These are phyloP conservation scores for Limenitis camilla DNA, from an alignment of 2,888 invertebrate species.

Conservation along the genomic window DNA sequence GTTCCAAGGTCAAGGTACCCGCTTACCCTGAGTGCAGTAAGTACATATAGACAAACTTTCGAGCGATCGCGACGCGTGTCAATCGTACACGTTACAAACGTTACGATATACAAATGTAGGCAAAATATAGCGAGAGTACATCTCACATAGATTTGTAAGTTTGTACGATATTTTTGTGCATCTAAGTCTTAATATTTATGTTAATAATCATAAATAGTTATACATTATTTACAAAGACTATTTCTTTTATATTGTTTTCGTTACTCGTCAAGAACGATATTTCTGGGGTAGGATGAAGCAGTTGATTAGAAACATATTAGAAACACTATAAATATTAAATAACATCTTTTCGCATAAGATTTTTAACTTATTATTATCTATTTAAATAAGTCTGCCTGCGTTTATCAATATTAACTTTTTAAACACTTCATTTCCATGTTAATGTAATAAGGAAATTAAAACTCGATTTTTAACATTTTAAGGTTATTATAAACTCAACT, in stretches of 20 bases:
- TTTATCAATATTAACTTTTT: neutral
- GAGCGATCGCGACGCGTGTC: slow-evolving; percentile 36
- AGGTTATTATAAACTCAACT: slow-evolving; percentile 13
- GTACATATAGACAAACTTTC: slow-evolving; percentile 56
- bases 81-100: slow-evolving; percentile 31
- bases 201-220: too few species aligned
- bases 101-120: too few species aligned
- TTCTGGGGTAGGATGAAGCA: neutral
- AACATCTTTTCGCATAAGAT: neutral
- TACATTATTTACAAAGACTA: too few species aligned
- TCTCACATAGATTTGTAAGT: too few species aligned
- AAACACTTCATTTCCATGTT: neutral
- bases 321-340: neutral
- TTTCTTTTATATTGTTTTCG: too few species aligned
- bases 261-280: too few species aligned
- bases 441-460: slow-evolving; percentile 14
- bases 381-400: neutral
- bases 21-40: slow-evolving; percentile 61
- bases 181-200: too few species aligned
- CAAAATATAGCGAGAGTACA: too few species aligned
- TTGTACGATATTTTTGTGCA: too few species aligned
- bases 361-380: neutral
- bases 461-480: slow-evolving; percentile 6
- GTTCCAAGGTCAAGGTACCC: slow-evolving; percentile 60
- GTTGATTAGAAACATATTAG: neutral